Evolutionary conservation across 2,797 vertebrate species (phyloP).

Genomic region (Simalia tracyae): DNA sequence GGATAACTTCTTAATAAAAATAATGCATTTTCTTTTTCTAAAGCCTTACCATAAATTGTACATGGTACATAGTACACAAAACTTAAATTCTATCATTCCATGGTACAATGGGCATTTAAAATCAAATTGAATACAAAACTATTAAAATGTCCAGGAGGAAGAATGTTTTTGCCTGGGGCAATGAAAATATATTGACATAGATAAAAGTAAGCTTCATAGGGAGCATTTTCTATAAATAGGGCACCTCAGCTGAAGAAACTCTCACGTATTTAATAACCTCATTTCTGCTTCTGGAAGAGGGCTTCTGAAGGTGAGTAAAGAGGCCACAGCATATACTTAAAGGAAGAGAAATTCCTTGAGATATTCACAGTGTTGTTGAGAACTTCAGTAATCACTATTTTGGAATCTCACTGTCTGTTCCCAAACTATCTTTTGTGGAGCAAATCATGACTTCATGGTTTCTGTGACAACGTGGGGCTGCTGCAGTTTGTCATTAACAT

Average conservation of each 20-base stretch:
- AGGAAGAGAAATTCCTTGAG: not conserved
- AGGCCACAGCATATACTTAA: not conserved
- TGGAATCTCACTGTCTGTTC: not conserved
- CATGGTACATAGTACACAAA: not conserved
- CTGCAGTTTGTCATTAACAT: not conserved
- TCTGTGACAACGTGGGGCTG: not conserved
- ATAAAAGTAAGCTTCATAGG: not conserved
- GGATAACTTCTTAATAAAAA: not conserved
- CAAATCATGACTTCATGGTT: not conserved
- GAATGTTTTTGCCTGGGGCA: not conserved
- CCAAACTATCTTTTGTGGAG: not conserved
- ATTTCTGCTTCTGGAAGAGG: not conserved
- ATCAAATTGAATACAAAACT: not conserved
- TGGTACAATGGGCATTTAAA: not conserved
- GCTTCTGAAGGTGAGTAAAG: not conserved
- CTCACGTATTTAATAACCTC: not conserved
- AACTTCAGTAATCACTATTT: not conserved
- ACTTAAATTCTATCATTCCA: not conserved
- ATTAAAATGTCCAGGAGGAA: not conserved
- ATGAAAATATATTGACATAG: not conserved
- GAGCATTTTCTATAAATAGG: not conserved
- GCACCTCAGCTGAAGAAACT: not conserved
- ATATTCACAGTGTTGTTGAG: not conserved
- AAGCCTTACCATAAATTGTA: not conserved
- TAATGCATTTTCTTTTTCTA: conserved; percentile 13